These are phyloP conservation scores for Cladopsammia gracilis DNA, from an alignment of 64 coral and sea anemone genomes.

Conservation along the genomic window DNA sequence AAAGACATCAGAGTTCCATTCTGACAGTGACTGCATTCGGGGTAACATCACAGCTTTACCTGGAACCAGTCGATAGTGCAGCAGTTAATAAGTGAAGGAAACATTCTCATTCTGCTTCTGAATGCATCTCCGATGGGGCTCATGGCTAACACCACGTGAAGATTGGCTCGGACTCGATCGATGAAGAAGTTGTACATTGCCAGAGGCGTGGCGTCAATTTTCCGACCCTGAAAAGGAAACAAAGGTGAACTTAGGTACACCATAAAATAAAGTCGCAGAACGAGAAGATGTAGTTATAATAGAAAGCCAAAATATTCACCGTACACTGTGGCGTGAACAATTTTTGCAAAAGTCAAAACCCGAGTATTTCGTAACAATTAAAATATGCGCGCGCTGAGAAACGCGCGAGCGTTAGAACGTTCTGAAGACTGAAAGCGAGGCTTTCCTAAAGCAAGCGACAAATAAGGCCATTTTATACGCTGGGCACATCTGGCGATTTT, in stretches of 20 bases:
- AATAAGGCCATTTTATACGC: neutral
- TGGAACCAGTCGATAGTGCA: constrained; percentile 99
- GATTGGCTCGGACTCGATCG: constrained; percentile 90
- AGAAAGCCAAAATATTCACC: neutral
- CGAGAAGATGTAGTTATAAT: neutral
- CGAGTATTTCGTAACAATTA: neutral
- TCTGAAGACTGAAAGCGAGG: neutral
- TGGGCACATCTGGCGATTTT: too few species aligned
- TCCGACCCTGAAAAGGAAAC: constrained; percentile 82
- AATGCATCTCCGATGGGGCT: constrained; percentile 98
- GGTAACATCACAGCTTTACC: constrained; percentile 44
- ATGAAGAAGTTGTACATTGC: constrained; percentile 99
- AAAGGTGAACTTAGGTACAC: neutral
- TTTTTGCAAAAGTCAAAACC: neutral
- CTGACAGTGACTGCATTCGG: too few species aligned
- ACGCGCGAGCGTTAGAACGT: neutral
- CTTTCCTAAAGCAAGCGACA: neutral
- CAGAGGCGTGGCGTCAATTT: constrained; percentile 95
- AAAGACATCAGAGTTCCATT: too few species aligned
- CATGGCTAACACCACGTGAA: constrained; percentile 97
- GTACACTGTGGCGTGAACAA: neutral
- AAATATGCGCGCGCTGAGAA: neutral
- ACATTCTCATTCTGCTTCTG: constrained; percentile 98
- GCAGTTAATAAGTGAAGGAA: constrained; percentile 98
- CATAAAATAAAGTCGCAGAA: too few species aligned